Percentiles rank a stretch among this genome's conserved stretches.
phyloP scores from a whole-genome alignment of 2,797 vertebrate species.

The Odontamblyopus rebecca region DNA sequence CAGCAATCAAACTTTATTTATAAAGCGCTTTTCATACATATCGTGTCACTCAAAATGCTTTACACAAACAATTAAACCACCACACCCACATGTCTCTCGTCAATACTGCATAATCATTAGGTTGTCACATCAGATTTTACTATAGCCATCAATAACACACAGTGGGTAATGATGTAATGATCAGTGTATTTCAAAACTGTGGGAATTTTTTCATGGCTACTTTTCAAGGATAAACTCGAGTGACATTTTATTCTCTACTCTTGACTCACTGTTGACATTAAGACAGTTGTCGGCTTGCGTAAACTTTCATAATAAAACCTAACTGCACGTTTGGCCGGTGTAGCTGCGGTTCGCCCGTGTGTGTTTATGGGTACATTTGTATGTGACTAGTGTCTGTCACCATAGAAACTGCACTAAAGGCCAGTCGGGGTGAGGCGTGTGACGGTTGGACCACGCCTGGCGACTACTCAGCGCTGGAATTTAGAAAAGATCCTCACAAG shows the following conservation, averaged over 20 bases:
- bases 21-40: too few relatives aligned
- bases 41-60: too few relatives aligned
- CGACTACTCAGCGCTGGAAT: slow-evolving; percentile 64
- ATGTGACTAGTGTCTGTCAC: slow-evolving; percentile 68
- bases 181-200: slow-evolving; percentile 17
- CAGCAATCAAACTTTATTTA: too few relatives aligned
- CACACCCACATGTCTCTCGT: background rate
- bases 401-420: slow-evolving; percentile 70
- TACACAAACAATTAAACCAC: too few relatives aligned
- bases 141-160: background rate
- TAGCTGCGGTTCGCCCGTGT: slow-evolving; percentile 10
- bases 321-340: slow-evolving; percentile 13
- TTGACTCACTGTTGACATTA: slow-evolving; percentile 34
- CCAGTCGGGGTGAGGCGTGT: slow-evolving; percentile 58
- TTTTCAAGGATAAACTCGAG: slow-evolving; percentile 21
- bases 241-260: slow-evolving; percentile 41
- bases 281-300: slow-evolving; percentile 42
- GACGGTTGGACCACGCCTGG: slow-evolving; percentile 68
- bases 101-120: background rate
- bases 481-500: slow-evolving; percentile 38
- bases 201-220: slow-evolving; percentile 34
- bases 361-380: slow-evolving; percentile 26
- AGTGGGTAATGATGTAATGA: background rate
- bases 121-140: background rate
- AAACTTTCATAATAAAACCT: slow-evolving; percentile 43